Percentiles rank a stretch among this genome's conserved stretches.
Evolutionary conservation across 2,113 vertebrate genomes (phyloP).

Genomic region (Ibidorhyncha struthersii): DNA sequence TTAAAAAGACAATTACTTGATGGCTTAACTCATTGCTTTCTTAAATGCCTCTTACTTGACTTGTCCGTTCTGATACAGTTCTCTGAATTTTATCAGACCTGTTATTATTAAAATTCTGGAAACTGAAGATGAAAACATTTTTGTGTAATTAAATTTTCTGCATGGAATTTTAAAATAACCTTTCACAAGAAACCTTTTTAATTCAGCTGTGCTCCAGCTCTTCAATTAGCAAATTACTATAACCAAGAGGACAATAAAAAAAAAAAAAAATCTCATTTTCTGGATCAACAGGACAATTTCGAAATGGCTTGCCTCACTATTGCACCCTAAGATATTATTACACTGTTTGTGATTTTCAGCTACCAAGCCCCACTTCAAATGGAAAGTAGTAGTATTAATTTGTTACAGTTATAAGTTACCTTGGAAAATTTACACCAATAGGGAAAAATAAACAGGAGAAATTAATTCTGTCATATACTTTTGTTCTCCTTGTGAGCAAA

Average conservation of each 20-base stretch:
- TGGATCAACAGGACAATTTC: neutral
- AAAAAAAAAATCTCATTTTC: slow-evolving; percentile 13
- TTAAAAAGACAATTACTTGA: neutral
- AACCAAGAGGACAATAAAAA: neutral
- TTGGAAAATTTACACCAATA: neutral
- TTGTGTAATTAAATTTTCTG: neutral
- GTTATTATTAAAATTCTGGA: neutral
- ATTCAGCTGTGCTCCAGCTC: slow-evolving; percentile 1
- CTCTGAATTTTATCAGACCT: neutral
- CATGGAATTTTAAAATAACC: neutral
- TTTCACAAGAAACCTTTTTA: neutral
- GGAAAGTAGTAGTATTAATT: neutral
- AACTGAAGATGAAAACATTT: neutral
- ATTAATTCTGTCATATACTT: neutral
- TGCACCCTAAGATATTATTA: neutral
- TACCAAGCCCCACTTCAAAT: neutral
- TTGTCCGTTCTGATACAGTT: neutral
- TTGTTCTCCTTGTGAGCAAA: neutral
- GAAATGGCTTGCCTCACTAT: neutral
- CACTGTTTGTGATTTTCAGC: neutral
- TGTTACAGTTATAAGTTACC: neutral
- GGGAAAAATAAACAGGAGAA: neutral
- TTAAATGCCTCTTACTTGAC: neutral
- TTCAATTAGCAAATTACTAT: slow-evolving; percentile 43
- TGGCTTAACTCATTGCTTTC: neutral